These are phyloP conservation scores for rat (Rattus norvegicus) DNA, from an alignment of 2,113 vertebrate species.

Conservation along the genomic window DNA sequence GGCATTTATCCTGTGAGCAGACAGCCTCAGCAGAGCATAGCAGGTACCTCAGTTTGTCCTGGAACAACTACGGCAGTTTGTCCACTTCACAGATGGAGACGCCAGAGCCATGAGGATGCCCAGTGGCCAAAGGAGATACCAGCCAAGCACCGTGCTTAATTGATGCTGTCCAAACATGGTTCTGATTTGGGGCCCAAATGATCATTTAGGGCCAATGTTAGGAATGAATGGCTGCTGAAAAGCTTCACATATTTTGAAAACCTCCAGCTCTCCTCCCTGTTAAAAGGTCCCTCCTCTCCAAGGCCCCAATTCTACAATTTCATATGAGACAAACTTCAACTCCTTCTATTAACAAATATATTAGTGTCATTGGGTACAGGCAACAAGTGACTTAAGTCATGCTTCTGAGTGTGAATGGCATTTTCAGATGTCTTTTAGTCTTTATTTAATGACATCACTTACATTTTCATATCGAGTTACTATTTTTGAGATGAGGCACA, in stretches of 20 bases:
- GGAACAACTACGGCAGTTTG: background rate
- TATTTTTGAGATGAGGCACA: background rate
- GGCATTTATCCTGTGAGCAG: background rate
- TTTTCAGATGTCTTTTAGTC: conserved; percentile 1
- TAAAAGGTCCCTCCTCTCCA: background rate
- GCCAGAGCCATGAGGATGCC: background rate
- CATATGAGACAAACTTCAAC: background rate
- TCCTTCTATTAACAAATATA: conserved; percentile 47
- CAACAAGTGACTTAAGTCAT: conserved; percentile 51
- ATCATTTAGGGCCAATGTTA: background rate
- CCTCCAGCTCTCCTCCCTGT: background rate
- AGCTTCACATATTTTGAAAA: background rate
- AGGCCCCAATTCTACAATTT: background rate
- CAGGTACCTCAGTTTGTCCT: background rate
- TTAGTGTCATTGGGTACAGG: conserved; percentile 1
- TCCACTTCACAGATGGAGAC: background rate
- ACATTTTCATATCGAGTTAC: background rate
- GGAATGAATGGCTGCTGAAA: background rate
- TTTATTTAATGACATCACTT: conserved; percentile 40
- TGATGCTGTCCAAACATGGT: background rate
- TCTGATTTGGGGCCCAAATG: background rate
- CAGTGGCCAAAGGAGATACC: background rate
- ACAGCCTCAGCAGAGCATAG: background rate
- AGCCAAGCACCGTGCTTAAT: background rate
- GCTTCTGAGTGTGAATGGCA: background rate